These are phyloP conservation scores for Ypsolopha scabrella DNA, from an alignment of 2,888 invertebrate genomes.

Conservation along the genomic window DNA sequence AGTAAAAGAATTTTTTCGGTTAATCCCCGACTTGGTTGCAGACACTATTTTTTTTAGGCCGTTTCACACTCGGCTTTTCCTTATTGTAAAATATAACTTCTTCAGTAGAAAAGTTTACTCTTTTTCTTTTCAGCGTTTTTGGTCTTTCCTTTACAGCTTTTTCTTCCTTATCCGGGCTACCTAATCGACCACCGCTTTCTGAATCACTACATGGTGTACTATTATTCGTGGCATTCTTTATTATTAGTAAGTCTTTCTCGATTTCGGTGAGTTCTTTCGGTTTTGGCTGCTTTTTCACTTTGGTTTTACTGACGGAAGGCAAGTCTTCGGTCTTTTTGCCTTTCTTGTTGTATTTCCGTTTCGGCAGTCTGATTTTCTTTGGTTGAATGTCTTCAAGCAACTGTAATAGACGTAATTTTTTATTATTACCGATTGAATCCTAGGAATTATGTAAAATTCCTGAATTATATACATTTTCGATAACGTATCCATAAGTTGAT, in stretches of 20 bases:
- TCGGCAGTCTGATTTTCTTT: conserved; percentile 36
- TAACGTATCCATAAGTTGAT: no score
- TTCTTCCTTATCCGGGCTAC: conserved; percentile 24
- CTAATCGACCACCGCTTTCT: conserved; percentile 26
- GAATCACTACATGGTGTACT: conserved; percentile 37
- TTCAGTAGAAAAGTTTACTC: conserved; percentile 31
- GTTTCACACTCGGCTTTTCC: conserved; percentile 16
- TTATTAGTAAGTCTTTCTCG: conserved; percentile 54
- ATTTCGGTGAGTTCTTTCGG: conserved; percentile 50
- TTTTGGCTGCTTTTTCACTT: conserved; percentile 35
- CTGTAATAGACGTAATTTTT: background rate
- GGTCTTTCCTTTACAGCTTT: conserved; percentile 18
- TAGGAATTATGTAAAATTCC: no score
- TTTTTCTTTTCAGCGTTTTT: conserved; percentile 29
- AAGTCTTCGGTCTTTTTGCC: conserved; percentile 39
- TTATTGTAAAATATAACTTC: conserved; percentile 15
- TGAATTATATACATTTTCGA: no score
- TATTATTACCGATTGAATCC: no score
- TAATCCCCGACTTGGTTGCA: conserved; percentile 10
- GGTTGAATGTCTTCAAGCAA: conserved; percentile 45
- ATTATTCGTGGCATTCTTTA: conserved; percentile 43
- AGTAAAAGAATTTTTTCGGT: no score
- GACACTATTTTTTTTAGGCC: no score
- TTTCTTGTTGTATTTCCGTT: conserved; percentile 49
- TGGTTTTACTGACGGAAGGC: conserved; percentile 28